Evolutionary conservation across 1,140 invertebrate genomes (phyloP), one percentile per base, ranked within the genome.

Genomic region (Drosophila melanica): DNA sequence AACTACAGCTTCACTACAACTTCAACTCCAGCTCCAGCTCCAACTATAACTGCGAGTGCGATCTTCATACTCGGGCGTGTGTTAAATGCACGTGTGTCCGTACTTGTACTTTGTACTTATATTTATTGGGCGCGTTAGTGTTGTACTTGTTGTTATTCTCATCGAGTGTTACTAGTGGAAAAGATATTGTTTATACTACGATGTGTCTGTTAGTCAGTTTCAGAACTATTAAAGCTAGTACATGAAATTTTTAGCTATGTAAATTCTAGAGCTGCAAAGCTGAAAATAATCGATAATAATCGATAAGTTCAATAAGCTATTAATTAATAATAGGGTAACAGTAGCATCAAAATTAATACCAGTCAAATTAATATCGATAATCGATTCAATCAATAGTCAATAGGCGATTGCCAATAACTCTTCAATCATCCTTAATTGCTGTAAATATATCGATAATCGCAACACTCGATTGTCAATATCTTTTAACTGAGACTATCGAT

Each of bases 51-150:
- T 50, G 5, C 47, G 11, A 47, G 23, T 62, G 53, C 59, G 51
- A 75, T 70, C 59, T 64, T 54, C 20, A 54, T 50, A 41, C 58
- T 63, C 47, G 6, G 37, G 44, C 27, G 64, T 53, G 60, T 72
- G 68, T 66, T 65, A 65, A 53, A 30, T 67, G 69, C 74, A 67
- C 69, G 63, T 67, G 74, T 76, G 73, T 64, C 45, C 50, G 57
- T 42, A 53, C 55, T 68, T 59, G 77, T 42, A 50, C 62, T 51
- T 50, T 48, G 59, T 54, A 47, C 41, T 44, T 62, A 47, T 55
- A 68, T 72, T 72, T 72, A 74, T 68, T 69, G 65, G 60, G 45
- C 55, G 55, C 54, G 63, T 67, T 50, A 20, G 23, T 59, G 35
- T 47, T 54, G 48, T 35, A 48, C n/a, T 53, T 59, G 27, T 27